Base-by-base conservation (phyloP, 2,113 vertebrate species). In the Sus scrofa region DNA sequence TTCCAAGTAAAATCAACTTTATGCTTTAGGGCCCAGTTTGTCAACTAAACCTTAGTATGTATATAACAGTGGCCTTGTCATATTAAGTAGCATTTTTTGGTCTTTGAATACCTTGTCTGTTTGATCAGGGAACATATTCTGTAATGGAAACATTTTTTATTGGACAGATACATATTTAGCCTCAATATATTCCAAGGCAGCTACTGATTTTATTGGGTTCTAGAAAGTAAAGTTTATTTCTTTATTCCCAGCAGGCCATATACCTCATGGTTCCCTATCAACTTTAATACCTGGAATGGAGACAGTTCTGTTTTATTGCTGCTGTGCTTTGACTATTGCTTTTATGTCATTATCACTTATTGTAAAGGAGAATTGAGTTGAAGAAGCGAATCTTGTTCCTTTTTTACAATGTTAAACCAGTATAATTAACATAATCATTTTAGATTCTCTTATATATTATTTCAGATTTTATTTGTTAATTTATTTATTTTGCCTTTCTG, bases 111-210 rank as follows among this genome's bases (percentile, higher is more conserved):
- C 2, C 11, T 88, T 75, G n/a, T 79, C 32, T 77, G 18, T 85
- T 86, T 94, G 62, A 56, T 86, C 39, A 15, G 44, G 22, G 24
- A n/a, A 68, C 7, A n/a, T 86, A 92, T 83, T 94, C 13, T 89
- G 16, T 7, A 88, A 20, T 0, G 19, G 3, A 79, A 58, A 26
- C 8, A 30, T 60, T 90, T 73, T 65, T 78, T 74, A 9, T 27
- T 44, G 4, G 26, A 58, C 1, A 77, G 3, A 81, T 34, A 24
- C 11, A 37, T 56, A 68, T 32, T 93, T 95, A 24, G 3, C 54
- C 13, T 75, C 27, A 44, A 68, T 3, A 60, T 92, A 56, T n/a
- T 68, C 32, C 9, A 92, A 86, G n/a, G 22, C 7, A 78, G 15
- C 12, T 77, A 15, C 13, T 56, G 4, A 58, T 30, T 71, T 63